Evolutionary conservation across 1,140 invertebrate species (phyloP).

Genomic region (Scaptodrosophila lebanonensis): DNA sequence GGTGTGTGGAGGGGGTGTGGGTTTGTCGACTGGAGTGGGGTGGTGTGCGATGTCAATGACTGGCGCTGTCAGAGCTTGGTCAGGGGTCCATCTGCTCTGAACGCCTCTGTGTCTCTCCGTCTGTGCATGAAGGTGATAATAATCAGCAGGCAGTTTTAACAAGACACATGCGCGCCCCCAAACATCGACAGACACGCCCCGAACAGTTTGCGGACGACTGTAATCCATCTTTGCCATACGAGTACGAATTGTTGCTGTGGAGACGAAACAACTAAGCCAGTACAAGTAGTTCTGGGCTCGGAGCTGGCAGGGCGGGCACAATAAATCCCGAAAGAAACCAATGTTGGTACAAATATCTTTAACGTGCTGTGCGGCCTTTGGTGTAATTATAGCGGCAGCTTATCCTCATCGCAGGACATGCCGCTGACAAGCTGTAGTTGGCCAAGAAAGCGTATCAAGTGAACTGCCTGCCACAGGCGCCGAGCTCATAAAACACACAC

Average conservation of each 20-base stretch:
- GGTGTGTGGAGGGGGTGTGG: no score
- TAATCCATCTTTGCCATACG: conserved; percentile 73
- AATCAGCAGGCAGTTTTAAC: conserved; percentile 70
- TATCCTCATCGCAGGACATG: conserved; percentile 41
- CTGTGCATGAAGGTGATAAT: conserved; percentile 55
- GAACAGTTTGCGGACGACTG: conserved; percentile 14
- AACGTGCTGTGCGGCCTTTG: conserved; percentile 38
- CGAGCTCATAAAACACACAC: conserved; percentile 45
- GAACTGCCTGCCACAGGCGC: conserved; percentile 30
- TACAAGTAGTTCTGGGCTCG: neutral
- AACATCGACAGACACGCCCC: conserved; percentile 3
- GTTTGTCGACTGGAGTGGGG: no score
- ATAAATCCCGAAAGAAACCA: conserved; percentile 53
- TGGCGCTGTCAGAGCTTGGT: no score
- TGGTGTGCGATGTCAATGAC: conserved; percentile 70
- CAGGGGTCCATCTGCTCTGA: no score
- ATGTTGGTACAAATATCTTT: conserved; percentile 68
- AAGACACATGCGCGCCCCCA: conserved; percentile 52
- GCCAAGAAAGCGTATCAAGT: conserved; percentile 50
- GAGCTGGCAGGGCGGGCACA: conserved; percentile 18
- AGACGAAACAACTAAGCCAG: conserved; percentile 35
- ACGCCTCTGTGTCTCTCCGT: no score
- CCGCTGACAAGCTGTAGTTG: conserved; percentile 68
- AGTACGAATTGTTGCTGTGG: conserved; percentile 62
- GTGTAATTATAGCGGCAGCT: conserved; percentile 65